Conservation (phyloP, 2,113 vertebrate genomes). For the Cololabis saira region DNA sequence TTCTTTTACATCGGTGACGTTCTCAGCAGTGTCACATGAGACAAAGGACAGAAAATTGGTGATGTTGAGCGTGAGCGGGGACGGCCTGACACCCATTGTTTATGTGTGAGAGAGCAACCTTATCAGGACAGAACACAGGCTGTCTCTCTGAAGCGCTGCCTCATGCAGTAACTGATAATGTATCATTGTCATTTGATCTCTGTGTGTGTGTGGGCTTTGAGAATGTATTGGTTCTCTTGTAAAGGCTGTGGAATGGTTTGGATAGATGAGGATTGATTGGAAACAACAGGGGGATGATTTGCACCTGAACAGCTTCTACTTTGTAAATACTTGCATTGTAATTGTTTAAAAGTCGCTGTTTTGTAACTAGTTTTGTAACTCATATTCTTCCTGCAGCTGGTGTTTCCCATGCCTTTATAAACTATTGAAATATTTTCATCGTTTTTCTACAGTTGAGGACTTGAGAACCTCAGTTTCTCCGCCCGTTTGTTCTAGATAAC, state of each 20-base stretch:
- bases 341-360: too few relatives aligned
- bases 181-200: not conserved
- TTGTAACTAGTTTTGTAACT: too few relatives aligned
- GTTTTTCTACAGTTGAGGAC: too few relatives aligned
- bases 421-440: too few relatives aligned
- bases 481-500: too few relatives aligned
- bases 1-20: not conserved
- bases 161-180: not conserved
- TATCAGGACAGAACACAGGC: conserved; percentile 13
- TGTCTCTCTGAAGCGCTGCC: not conserved
- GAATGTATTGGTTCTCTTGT: not conserved
- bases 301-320: too few relatives aligned
- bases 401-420: too few relatives aligned
- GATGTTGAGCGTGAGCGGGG: conserved; percentile 37
- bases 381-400: too few relatives aligned
- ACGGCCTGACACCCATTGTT: conserved; percentile 51
- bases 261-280: too few relatives aligned
- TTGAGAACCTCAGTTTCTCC: too few relatives aligned
- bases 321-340: too few relatives aligned
- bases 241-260: not conserved
- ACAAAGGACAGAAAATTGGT: conserved; percentile 18
- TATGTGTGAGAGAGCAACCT: conserved; percentile 16
- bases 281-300: too few relatives aligned
- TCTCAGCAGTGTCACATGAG: conserved; percentile 5
- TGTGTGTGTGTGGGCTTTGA: conserved; percentile 1